Evolutionary conservation across 2,113 vertebrate species (phyloP).

Genomic region (Brevimyrus niger): DNA sequence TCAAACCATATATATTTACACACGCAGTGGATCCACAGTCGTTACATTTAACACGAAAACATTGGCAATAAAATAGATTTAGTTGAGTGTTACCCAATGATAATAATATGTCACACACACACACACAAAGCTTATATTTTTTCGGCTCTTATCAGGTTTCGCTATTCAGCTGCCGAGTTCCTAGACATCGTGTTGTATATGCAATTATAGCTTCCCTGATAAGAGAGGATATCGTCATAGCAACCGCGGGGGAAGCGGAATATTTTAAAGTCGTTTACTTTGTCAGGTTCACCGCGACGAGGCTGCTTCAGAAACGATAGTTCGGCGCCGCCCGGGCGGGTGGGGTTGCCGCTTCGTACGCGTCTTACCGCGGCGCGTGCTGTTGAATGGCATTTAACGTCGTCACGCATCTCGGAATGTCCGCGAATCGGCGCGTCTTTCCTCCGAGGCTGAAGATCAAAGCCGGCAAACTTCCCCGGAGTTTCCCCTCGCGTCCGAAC

Average conservation of each 20-base stretch:
- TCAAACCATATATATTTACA: neutral
- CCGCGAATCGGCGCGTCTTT: neutral
- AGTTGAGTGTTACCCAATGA: neutral
- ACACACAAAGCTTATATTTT: neutral
- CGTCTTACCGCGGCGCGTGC: neutral
- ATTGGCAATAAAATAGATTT: neutral
- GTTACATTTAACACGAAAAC: neutral
- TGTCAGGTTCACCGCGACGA: neutral
- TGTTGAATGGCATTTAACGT: neutral
- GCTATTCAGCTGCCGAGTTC: neutral
- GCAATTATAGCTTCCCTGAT: conserved; percentile 4
- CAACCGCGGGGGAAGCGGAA: neutral
- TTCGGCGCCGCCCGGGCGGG: neutral
- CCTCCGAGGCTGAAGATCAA: neutral
- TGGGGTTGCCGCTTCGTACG: neutral
- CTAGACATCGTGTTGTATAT: neutral
- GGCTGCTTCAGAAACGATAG: neutral
- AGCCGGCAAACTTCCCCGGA: neutral
- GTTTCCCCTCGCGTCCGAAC: neutral
- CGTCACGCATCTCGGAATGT: neutral
- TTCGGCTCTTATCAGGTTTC: neutral
- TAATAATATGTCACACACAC: neutral
- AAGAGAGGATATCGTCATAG: conserved; percentile 11
- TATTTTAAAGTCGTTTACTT: conserved; percentile 10
- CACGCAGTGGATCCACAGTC: neutral